Base-by-base conservation (phyloP, 2,797 vertebrate species). In the Botia kubotai region DNA sequence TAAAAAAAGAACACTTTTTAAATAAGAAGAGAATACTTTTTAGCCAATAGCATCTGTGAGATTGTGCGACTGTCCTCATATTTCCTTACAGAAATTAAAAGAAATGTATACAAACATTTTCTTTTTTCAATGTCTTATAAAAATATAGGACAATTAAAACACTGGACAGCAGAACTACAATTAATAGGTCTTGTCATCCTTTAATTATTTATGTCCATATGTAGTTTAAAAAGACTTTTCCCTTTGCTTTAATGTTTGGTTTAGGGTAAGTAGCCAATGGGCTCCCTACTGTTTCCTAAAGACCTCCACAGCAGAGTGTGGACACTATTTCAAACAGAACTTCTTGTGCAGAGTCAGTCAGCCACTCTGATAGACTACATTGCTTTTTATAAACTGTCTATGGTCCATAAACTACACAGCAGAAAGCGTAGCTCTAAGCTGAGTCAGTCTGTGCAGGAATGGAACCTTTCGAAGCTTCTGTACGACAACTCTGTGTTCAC, bases 331-430 rank as follows among this genome's bases (percentile, higher is more conserved):
- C 94, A 95, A 95, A 97, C 94, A 93, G 92, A 92, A 93, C 94
- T 95, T 96, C 95, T 95, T 96, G 92, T 89, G 88, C 94, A 93
- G 95, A 96, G 92, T 95, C 94, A 91, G 93, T 95, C 93, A 89
- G 93, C 94, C 95, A 94, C 92, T 93, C 93, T 95, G 95, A 97
- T 96, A 94, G 96, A 96, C 95, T 96, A 93, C 95, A 94, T 95
- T 95, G 91, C 95, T 96, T 94, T 95, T 96, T 95, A 95, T 96
- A 97, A 97, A 97, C 96, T 95, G 94, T 96, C 96, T 95, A 96
- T 96, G 96, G 93, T 93, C 95, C 96, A 97, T 98, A 97, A 99
- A 98, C 97, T 94, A 95, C 91, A 93, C 93, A 89, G 93, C 91
- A 92, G 93, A 90, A 93, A 96, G 94, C 93, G 90, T 91, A 95